Evolutionary conservation across 2,888 invertebrate genomes (phyloP).

Genomic region (Eupsilia transversa): DNA sequence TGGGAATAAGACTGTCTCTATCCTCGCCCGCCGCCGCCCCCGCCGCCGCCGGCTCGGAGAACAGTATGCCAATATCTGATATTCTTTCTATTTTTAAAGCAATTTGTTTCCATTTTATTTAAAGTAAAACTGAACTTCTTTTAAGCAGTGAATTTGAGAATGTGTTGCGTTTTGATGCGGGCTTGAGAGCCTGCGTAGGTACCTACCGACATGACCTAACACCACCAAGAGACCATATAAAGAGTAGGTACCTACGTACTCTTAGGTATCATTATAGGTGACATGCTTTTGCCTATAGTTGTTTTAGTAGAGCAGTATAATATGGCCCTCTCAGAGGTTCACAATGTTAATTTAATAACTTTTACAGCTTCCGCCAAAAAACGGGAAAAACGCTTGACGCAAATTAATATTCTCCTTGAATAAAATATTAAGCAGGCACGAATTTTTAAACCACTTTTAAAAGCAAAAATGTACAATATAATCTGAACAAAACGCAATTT

Average conservation of each 20-base stretch:
- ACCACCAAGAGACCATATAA: not conserved
- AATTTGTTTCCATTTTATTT: constrained; percentile 15
- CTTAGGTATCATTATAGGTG: not conserved
- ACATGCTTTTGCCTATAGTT: not conserved
- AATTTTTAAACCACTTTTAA: constrained; percentile 8
- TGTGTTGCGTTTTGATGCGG: not conserved
- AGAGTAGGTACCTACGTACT: not conserved
- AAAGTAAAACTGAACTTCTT: not conserved
- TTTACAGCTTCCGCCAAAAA: not conserved
- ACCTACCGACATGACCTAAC: not conserved
- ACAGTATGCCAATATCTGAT: constrained; percentile 17
- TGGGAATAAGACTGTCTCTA: constrained; percentile 26
- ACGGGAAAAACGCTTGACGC: not conserved
- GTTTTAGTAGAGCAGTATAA: not conserved
- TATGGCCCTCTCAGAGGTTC: too few species aligned
- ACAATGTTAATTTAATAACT: not conserved
- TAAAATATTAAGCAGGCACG: constrained; percentile 12
- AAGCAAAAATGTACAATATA: constrained; percentile 14
- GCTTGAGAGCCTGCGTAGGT: not conserved
- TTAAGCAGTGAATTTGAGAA: not conserved
- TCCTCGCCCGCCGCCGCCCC: not conserved
- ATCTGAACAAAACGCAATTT: constrained; percentile 6
- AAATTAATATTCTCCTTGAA: constrained; percentile 17
- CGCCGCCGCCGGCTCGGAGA: not conserved
- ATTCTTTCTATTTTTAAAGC: constrained; percentile 23